phyloP scores from a whole-genome alignment of 1,140 invertebrate genomes.

The Harlomillsia oculata region DNA sequence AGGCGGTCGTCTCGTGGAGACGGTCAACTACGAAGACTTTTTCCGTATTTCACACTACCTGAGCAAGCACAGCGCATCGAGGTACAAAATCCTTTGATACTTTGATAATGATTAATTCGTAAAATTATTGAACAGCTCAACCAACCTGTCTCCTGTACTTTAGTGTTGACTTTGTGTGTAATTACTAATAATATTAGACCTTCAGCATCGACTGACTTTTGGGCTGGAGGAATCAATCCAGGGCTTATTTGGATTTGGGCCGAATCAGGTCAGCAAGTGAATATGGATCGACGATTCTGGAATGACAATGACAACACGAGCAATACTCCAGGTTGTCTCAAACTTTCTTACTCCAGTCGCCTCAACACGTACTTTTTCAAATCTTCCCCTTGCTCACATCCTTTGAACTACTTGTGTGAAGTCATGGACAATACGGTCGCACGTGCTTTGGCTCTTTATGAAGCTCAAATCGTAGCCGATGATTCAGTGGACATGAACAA shows the following conservation, averaged over 20 bases:
- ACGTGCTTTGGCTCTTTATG: conserved; percentile 27
- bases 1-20: conserved; percentile 29
- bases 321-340: conserved; percentile 32
- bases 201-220: conserved; percentile 28
- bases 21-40: conserved; percentile 31
- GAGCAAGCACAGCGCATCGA: conserved; percentile 15
- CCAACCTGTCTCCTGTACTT: background rate
- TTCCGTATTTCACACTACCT: conserved; percentile 22
- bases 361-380: conserved; percentile 31
- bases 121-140: too few species aligned
- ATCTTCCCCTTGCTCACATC: conserved; percentile 27
- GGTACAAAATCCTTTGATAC: background rate
- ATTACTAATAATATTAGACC: conserved; percentile 1
- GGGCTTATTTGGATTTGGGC: conserved; percentile 36
- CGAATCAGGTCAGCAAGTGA: conserved; percentile 33
- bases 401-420: conserved; percentile 31
- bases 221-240: conserved; percentile 34
- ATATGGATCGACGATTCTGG: conserved; percentile 32
- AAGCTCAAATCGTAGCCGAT: conserved; percentile 13
- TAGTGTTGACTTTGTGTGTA: background rate
- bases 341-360: conserved; percentile 29
- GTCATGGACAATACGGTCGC: conserved; percentile 31
- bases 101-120: background rate
- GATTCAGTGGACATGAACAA: background rate
- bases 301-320: conserved; percentile 36